phyloP scores from a whole-genome alignment of 2,797 vertebrate species.

The Lophotriccus pileatus region DNA sequence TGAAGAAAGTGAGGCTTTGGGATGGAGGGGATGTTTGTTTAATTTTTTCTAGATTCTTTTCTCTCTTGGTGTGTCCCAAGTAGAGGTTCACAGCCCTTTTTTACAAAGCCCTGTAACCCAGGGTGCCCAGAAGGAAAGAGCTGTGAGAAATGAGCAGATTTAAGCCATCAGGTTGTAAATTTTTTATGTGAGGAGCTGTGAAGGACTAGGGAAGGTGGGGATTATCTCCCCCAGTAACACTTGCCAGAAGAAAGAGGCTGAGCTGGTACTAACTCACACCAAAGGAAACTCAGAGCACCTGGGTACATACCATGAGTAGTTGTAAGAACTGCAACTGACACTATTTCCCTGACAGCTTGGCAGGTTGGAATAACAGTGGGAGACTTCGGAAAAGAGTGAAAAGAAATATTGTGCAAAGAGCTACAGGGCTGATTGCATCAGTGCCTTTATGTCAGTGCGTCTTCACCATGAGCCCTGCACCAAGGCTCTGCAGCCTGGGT shows the following conservation, averaged over 20 bases:
- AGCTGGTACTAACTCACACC: neutral
- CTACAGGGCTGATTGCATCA: neutral
- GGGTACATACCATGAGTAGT: neutral
- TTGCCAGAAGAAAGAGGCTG: neutral
- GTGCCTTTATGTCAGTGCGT: neutral
- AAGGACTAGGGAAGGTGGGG: neutral
- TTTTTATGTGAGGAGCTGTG: neutral
- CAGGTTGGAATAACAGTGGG: slow-evolving; percentile 31
- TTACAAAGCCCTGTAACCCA: neutral
- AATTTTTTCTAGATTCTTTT: neutral
- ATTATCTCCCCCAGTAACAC: neutral
- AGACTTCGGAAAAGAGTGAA: neutral
- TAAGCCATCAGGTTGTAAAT: neutral
- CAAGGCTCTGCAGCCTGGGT: neutral
- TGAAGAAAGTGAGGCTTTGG: neutral
- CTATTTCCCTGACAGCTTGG: neutral
- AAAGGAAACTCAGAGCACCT: neutral
- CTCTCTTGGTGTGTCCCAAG: rapidly evolving
- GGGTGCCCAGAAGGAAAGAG: neutral
- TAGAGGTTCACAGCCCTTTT: neutral
- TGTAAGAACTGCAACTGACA: neutral
- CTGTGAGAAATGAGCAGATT: neutral
- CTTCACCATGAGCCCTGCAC: neutral
- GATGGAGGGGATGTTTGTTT: neutral
- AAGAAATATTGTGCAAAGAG: neutral